Base-by-base conservation (phyloP, 2,888 invertebrate genomes). In the Pammene aurita region DNA sequence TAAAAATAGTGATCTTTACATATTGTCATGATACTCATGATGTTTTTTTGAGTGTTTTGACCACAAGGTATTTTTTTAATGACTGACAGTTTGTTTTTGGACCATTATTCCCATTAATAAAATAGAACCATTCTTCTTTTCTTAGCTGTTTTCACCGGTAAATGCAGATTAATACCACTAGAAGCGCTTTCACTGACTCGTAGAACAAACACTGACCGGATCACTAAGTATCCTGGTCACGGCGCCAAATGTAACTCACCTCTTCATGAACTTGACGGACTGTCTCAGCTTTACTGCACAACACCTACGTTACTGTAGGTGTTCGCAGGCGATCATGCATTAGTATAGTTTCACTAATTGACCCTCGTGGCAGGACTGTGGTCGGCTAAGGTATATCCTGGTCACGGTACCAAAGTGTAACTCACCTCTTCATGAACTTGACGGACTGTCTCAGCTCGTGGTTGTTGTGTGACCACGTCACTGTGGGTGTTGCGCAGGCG, bases 251-350 rank as follows among this genome's bases (percentile, higher is more conserved):
- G 56, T 56, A 41, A 74, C 78, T 71, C 14, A 91, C 81, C 98
- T 95, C 93, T 99, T 99, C 99, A 99, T 99, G 90, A 97, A 98
- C 91, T 99, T 99, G 75, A 99, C 98, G 77, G 98, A 98, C 92
- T 99, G 99, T 66, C 97, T 94, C 66, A 99, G 93, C 84, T 99
- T 97, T 97, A 89, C 98, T 98, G 82, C 97, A 96, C 75, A 96
- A 96, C n/a, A n/a, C n/a, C 99, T 99, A 99, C 26, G 98, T 97
- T 72, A 99, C 95, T 0, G 98, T 98, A 46, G 99, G 98, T 26
- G 98, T 95, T 35, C 98, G 76, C 96, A 95, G 0, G 98, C 98
- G 82, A 99, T 97, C 77, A 99, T 96, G 79, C 98, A 96, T 87
- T 99, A 99, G 87, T 97, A 98, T 94, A 99, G 97, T 86, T 98